A percentile compares a stretch with the other conserved stretches of the same genome.
Conservation (phyloP, 2,888 invertebrate genomes). For the Eupithecia tripunctaria region DNA sequence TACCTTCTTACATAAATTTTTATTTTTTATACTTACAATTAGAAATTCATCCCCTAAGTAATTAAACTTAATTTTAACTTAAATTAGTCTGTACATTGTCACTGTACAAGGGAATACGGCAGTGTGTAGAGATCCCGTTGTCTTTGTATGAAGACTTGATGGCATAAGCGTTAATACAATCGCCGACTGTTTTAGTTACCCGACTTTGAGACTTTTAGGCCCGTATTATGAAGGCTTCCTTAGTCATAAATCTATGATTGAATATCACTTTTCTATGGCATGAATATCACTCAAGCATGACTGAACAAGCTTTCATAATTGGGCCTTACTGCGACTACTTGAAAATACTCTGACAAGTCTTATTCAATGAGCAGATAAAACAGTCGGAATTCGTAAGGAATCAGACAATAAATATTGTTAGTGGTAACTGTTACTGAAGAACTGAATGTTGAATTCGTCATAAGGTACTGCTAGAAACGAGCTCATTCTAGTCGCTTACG, state of each 20-base stretch:
- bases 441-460: constrained; percentile 8
- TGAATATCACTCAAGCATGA: too few relatives aligned
- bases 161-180: constrained; percentile 10
- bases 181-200: constrained; percentile 13
- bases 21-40: constrained; percentile 79
- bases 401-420: constrained; percentile 36
- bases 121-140: constrained; percentile 65
- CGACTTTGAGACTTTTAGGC: neutral
- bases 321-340: too few relatives aligned
- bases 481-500: neutral
- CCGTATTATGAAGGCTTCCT: too few relatives aligned
- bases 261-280: too few relatives aligned
- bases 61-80: constrained; percentile 76
- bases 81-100: constrained; percentile 70
- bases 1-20: constrained; percentile 48
- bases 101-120: constrained; percentile 70
- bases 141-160: constrained; percentile 13
- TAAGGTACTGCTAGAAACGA: constrained; percentile 16
- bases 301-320: too few relatives aligned
- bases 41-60: constrained; percentile 74
- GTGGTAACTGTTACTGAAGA: constrained; percentile 22
- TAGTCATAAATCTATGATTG: too few relatives aligned
- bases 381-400: constrained; percentile 11
- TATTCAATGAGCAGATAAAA: constrained; percentile 1
- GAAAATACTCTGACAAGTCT: neutral